phyloP scores from a whole-genome alignment of 2,888 invertebrate genomes.

The Pocota personata region DNA sequence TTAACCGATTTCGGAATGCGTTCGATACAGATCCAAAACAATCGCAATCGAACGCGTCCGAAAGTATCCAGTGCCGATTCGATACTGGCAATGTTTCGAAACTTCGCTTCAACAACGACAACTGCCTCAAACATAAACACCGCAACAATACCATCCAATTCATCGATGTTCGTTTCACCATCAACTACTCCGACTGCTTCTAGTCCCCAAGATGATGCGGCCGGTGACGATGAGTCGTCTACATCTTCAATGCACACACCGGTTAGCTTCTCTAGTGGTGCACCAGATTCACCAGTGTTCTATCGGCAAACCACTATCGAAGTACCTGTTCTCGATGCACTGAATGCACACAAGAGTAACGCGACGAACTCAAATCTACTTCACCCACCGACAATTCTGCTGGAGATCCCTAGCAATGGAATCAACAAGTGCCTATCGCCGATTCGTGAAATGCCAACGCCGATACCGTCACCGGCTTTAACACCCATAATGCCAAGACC shows the following conservation, averaged over 20 bases:
- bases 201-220: conserved; percentile 89
- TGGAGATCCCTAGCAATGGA: conserved; percentile 88
- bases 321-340: conserved; percentile 87
- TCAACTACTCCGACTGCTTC: conserved; percentile 90
- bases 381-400: conserved; percentile 89
- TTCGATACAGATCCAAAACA: conserved; percentile 75
- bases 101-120: conserved; percentile 86
- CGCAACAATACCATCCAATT: conserved; percentile 78
- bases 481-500: conserved; percentile 86
- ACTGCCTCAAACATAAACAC: conserved; percentile 80
- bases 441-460: conserved; percentile 90
- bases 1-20: conserved; percentile 84
- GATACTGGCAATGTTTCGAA: conserved; percentile 90
- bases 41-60: conserved; percentile 81
- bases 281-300: conserved; percentile 86
- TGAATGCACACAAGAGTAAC: conserved; percentile 87
- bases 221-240: conserved; percentile 88
- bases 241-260: conserved; percentile 87
- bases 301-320: conserved; percentile 84
- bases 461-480: conserved; percentile 88
- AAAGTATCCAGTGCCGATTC: conserved; percentile 92
- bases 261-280: conserved; percentile 85
- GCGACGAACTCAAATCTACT: conserved; percentile 84
- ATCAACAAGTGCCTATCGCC: conserved; percentile 91
- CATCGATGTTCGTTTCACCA: conserved; percentile 86